These are phyloP conservation scores for Anas flavirostris DNA, from an alignment of 2,797 vertebrate species.

Conservation along the genomic window DNA sequence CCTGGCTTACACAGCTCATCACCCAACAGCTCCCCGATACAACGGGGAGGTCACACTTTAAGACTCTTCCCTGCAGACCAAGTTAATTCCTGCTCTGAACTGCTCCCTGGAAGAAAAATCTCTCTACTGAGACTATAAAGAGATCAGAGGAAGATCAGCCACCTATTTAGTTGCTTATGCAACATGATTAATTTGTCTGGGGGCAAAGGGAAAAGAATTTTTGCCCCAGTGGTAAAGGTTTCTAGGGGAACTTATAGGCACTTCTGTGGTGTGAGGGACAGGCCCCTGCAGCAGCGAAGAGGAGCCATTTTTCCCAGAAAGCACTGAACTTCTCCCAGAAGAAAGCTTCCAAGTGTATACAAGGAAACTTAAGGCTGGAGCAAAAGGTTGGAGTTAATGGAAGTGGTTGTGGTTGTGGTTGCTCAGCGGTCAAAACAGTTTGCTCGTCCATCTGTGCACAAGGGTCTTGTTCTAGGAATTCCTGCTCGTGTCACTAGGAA, in stretches of 20 bases:
- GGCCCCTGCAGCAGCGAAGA: background rate
- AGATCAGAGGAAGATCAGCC: background rate
- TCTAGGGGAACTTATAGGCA: background rate
- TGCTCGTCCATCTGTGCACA: constrained; percentile 11
- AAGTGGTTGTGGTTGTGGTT: constrained; percentile 51
- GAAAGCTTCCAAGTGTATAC: background rate
- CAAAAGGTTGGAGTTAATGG: constrained; percentile 25
- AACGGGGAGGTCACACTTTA: background rate
- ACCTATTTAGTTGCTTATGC: background rate
- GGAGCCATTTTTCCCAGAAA: background rate
- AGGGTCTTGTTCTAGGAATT: constrained; percentile 61
- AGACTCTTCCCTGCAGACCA: background rate
- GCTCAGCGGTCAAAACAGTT: background rate
- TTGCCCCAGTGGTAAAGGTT: background rate
- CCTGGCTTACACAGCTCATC: background rate
- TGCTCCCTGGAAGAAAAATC: background rate
- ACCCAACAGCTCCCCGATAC: background rate
- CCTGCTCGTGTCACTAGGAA: constrained; percentile 34
- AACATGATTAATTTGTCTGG: background rate
- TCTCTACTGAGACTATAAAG: background rate
- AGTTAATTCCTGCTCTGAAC: background rate
- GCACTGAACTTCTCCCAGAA: background rate
- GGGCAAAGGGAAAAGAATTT: background rate
- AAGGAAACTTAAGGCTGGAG: background rate
- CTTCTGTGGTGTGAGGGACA: background rate